These are phyloP conservation scores for Neomicropteryx cornuta DNA, from an alignment of 1,140 invertebrate species.

Conservation along the genomic window DNA sequence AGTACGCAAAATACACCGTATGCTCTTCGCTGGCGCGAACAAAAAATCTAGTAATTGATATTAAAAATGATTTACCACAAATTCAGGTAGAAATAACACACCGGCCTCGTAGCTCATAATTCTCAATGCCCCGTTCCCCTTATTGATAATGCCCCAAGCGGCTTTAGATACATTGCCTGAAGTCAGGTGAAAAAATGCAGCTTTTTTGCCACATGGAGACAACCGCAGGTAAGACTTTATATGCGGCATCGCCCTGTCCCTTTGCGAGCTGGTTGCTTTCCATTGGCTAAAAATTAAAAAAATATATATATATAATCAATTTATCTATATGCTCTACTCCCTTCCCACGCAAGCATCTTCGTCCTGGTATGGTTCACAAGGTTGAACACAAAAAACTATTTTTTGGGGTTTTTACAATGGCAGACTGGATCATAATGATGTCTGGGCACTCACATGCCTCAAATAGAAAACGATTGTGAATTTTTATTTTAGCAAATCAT, in stretches of 20 bases:
- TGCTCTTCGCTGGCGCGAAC: too few relatives aligned
- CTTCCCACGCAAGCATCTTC: too few relatives aligned
- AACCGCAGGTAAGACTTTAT: slow-evolving; percentile 83
- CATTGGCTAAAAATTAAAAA: slow-evolving; percentile 59
- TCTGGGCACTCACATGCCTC: too few relatives aligned
- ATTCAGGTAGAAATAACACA: slow-evolving; percentile 77
- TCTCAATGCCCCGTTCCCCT: slow-evolving; percentile 51
- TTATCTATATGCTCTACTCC: slow-evolving; percentile 6
- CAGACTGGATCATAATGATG: too few relatives aligned
- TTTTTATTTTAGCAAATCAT: too few relatives aligned
- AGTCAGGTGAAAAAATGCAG: slow-evolving; percentile 75
- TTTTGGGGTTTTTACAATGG: too few relatives aligned
- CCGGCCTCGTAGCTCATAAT: slow-evolving; percentile 88
- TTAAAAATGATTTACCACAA: slow-evolving; percentile 53
- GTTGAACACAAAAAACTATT: too few relatives aligned
- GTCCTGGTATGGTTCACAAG: too few relatives aligned
- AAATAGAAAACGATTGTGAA: too few relatives aligned
- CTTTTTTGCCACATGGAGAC: slow-evolving; percentile 49
- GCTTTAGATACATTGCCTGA: slow-evolving; percentile 93
- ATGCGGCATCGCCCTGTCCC: slow-evolving; percentile 81
- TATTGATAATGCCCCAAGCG: slow-evolving; percentile 78
- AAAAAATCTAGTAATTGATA: too few relatives aligned
- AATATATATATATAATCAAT: slow-evolving; percentile 10
- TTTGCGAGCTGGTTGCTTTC: slow-evolving; percentile 54
- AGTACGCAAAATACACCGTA: too few relatives aligned